Base-by-base conservation (phyloP, 2,888 invertebrate species). In the Lasius fuliginosus region DNA sequence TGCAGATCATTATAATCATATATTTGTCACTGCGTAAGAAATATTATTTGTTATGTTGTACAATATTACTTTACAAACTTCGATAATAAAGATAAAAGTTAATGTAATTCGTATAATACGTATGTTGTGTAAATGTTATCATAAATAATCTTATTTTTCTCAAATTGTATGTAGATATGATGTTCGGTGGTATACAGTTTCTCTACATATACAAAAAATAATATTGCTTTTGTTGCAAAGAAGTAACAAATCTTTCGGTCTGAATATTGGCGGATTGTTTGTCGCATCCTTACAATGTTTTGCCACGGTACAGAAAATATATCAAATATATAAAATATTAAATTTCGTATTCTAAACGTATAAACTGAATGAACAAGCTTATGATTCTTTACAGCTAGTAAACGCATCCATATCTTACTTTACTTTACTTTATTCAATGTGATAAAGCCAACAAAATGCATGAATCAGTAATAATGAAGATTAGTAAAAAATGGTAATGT, bases 1-100 rank as follows among this genome's bases (percentile, higher is more conserved):
- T 75, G 62, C 33, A 23, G n/a, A 62, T 62, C 46, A 73, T 18
- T 36, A 58, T 58, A 40, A 73, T 2, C 0, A 40, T 1, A 11
- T 73, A 73, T 73, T 18, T 73, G 3, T 11, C 15, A 23, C 30
- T 62, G 46, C 30, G 33, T 73, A 73, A 40, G 73, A 23, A 73
- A 40, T 27, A 27, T 46, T 42, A n/a, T n/a, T n/a, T n/a, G n/a
- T 46, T 67, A 23, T 46, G 11, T 42, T 42, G 2, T 42, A 42
- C 12, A n/a, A n/a, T n/a, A n/a, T n/a, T n/a, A n/a, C n/a, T n/a
- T n/a, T n/a, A n/a, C n/a, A n/a, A n/a, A n/a, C n/a, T n/a, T n/a
- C n/a, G n/a, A n/a, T n/a, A n/a, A n/a, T n/a, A n/a, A n/a, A n/a
- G n/a, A n/a, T n/a, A 60, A 60, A 6, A 27, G 30, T 60, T 60